phyloP scores from a whole-genome alignment of 2,888 invertebrate species.

The Epinotia nisella region DNA sequence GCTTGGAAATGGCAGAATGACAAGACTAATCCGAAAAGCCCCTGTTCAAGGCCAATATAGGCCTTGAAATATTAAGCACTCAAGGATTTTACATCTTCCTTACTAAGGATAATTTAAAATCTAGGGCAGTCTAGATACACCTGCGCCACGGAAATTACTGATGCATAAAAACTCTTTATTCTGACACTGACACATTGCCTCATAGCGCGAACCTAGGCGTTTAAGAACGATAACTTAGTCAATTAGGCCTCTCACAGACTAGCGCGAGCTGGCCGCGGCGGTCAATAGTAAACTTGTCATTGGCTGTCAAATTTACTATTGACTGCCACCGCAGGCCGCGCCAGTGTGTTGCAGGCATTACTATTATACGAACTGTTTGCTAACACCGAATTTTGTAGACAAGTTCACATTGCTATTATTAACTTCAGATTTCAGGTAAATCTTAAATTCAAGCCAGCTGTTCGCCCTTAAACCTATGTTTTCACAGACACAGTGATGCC shows the following conservation, averaged over 20 bases:
- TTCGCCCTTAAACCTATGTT: neutral
- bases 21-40: neutral
- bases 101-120: constrained; percentile 7
- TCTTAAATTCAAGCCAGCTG: neutral
- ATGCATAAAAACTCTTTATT: constrained; percentile 20
- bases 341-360: too few relatives aligned
- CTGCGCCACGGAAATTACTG: constrained; percentile 18
- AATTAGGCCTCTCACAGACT: too few relatives aligned
- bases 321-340: too few relatives aligned
- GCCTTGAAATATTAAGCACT: neutral
- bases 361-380: neutral
- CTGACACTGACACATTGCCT: constrained; percentile 4
- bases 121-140: constrained; percentile 6
- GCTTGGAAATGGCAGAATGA: constrained; percentile 1
- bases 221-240: neutral
- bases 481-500: neutral
- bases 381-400: neutral
- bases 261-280: too few relatives aligned
- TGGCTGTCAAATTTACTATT: too few relatives aligned
- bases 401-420: neutral
- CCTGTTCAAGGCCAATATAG: neutral
- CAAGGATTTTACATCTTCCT: constrained; percentile 1
- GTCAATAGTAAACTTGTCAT: too few relatives aligned
- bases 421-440: neutral
- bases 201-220: neutral